Evolutionary conservation across 2,888 invertebrate genomes (phyloP), one percentile per base, ranked within the genome.

Genomic region (Callyntrura guangdongensis): DNA sequence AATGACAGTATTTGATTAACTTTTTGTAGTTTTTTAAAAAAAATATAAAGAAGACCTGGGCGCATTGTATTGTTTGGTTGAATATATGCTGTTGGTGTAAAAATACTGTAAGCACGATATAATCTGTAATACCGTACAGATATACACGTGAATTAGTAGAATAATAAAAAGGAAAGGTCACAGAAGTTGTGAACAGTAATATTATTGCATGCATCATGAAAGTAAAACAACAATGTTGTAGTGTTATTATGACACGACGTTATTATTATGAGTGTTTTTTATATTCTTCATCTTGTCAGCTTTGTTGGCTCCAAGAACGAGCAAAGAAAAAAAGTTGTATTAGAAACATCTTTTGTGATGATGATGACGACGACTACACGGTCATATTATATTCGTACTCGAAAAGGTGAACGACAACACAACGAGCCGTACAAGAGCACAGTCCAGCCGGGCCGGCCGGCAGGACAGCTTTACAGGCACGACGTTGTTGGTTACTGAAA

Each of bases 1-100:
- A 77, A 77, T 77, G 77, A 77, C 77, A 77, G 77, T 77, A 77
- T 77, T 77, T 77, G 77, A 77, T 77, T 77, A 77, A 77, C 77
- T 77, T 77, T 77, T 77, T 17, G 53, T 53, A 6, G 12, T 22
- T 77, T 25, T 49, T 53, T 53, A 61, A 61, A 77, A 77, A 77
- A 77, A 17, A 53, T 22, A 27, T 61, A 61, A 36, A 36, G 36
- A n/a, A 69, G 45, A 69, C 27, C 45, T 45, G n/a, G 4, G 45
- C 45, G 45, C 53, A 25, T 53, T 77, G 25, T 53, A 77, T 56
- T 77, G 25, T 53, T 36, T 49, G 20, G 77, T n/a, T n/a, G n/a
- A n/a, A n/a, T n/a, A 77, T 77, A 12, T 53, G 49, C 25, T 77
- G 53, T 77, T 49, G 3, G 53, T 25, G 77, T 56, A 77, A 77